These are phyloP conservation scores for Camelus dromedarius DNA, from an alignment of 2,113 vertebrate genomes.

Conservation along the genomic window DNA sequence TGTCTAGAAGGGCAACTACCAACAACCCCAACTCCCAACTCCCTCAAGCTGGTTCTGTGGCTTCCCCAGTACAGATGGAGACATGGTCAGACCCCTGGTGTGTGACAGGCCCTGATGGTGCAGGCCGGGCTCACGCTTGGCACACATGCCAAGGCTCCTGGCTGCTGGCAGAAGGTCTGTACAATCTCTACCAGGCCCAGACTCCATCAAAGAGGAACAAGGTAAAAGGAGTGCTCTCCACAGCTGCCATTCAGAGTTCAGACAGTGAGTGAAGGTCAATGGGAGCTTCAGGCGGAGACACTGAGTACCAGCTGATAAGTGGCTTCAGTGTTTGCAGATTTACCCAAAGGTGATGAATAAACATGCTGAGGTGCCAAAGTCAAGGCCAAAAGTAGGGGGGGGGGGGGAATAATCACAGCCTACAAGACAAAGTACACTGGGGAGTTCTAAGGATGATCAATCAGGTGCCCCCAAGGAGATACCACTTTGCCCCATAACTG, in stretches of 20 bases:
- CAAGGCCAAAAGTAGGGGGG: neutral
- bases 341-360: conserved; percentile 38
- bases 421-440: neutral
- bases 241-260: neutral
- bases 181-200: neutral
- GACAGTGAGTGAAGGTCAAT: neutral
- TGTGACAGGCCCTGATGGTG: neutral
- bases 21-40: neutral
- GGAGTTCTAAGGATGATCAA: neutral
- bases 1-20: conserved; percentile 71
- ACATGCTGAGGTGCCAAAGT: neutral
- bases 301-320: neutral
- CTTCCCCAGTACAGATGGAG: neutral
- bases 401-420: neutral
- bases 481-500: neutral
- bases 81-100: neutral
- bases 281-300: conserved; percentile 17
- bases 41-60: neutral
- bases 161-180: neutral
- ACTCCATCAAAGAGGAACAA: neutral
- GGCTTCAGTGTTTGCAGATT: neutral
- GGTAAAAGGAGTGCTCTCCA: neutral
- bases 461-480: neutral
- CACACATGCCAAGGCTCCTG: neutral
- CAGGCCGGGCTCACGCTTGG: neutral